A percentile compares a stretch with the other conserved stretches of the same genome.
phyloP scores from a whole-genome alignment of 2,113 vertebrate genomes.

The Talpa occidentalis region DNA sequence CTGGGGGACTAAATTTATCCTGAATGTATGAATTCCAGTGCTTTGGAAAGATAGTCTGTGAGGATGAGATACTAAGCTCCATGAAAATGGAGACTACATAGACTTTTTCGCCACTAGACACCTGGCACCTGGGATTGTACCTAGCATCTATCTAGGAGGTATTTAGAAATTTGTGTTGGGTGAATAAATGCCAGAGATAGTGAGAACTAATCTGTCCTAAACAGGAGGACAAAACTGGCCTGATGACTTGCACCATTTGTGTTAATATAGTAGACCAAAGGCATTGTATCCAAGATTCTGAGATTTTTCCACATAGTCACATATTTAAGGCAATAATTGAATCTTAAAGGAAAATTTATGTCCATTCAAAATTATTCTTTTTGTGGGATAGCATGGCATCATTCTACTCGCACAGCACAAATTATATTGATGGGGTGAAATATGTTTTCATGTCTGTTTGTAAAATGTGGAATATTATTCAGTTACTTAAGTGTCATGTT shows the following conservation, averaged over 20 bases:
- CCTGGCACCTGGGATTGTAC: background rate
- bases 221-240: constrained; percentile 16
- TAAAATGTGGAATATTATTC: constrained; percentile 69
- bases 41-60: background rate
- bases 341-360: constrained; percentile 63
- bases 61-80: constrained; percentile 7
- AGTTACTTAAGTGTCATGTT: constrained; percentile 70
- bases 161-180: constrained; percentile 24
- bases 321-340: constrained; percentile 68
- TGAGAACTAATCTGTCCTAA: background rate
- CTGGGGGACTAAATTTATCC: background rate
- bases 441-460: constrained; percentile 57
- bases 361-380: constrained; percentile 56
- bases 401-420: constrained; percentile 62
- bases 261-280: constrained; percentile 36
- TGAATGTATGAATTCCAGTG: constrained; percentile 39
- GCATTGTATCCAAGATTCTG: constrained; percentile 22
- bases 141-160: background rate
- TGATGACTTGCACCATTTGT: constrained; percentile 39
- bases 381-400: constrained; percentile 41
- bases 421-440: constrained; percentile 64
- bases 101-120: background rate
- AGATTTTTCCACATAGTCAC: constrained; percentile 49
- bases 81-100: background rate
- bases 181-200: constrained; percentile 21